Base-by-base conservation (phyloP, 1,140 invertebrate genomes). In the Pogonognathellus flavescens region DNA sequence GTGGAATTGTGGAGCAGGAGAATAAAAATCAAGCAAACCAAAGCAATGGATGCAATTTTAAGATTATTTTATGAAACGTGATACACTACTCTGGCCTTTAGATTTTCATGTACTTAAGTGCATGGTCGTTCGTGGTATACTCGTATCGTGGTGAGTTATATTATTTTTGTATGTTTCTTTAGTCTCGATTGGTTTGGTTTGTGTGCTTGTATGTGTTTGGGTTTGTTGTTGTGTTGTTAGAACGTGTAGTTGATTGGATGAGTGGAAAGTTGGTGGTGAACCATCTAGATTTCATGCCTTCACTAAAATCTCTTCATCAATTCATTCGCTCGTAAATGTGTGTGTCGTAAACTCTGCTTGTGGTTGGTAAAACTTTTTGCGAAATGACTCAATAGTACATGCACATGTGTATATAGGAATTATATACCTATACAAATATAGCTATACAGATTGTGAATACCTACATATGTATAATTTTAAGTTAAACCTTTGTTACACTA, bases 241-340 rank as follows among this genome's bases (percentile, higher is more conserved):
- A 3, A 41, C 31, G 6, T 41, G 31, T 41, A 76, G 31, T 76
- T 76, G 70, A 76, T 76, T 76, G 70, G 31, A 76, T 76, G 70
- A 76, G 70, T 76, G 70, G 70, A 76, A 76, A 76, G 25, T 76
- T 76, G 66, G 66, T 70, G 66, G 66, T 70, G 31, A 70, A 70
- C 66, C 70, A 49, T 76, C 70, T 76, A 50, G 31, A 41, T 76
- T 76, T 76, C 70, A 76, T 76, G 70, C 70, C 70, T 41, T 76
- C 70, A 76, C 70, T 76, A 76, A 76, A 76, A 76, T 76, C 70
- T 76, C 70, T 76, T 76, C 66, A 70, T 70, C 70, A 76, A 76
- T 76, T 76, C 70, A 76, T 76, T 76, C 70, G 11, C 70, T 76
- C 70, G 70, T 76, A 76, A 76, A 76, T 76, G 70, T 76, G 70